These are phyloP conservation scores for Montipora foliosa DNA, from an alignment of 64 coral and sea anemone species.

Conservation along the genomic window DNA sequence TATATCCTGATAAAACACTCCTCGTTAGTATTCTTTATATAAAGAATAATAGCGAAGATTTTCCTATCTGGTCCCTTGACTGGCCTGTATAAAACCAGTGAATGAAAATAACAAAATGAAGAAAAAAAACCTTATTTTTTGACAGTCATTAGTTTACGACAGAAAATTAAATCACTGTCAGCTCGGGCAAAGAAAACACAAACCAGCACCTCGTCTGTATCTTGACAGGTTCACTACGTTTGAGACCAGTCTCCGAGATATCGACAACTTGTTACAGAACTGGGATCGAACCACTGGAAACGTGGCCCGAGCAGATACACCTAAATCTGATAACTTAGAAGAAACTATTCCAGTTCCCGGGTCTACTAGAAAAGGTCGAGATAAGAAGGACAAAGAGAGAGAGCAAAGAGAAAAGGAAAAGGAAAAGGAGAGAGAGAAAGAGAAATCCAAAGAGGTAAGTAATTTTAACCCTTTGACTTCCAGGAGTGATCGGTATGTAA, in stretches of 20 bases:
- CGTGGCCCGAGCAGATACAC: slow-evolving; percentile 81
- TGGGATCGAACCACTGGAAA: slow-evolving; percentile 93
- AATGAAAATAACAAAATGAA: too few species aligned
- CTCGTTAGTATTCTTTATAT: too few species aligned
- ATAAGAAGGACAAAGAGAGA: slow-evolving; percentile 87
- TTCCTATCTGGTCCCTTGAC: too few species aligned
- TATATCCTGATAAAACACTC: too few species aligned
- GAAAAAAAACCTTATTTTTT: too few species aligned
- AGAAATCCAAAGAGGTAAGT: slow-evolving; percentile 44
- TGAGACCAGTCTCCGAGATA: slow-evolving; percentile 88
- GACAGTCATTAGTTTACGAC: too few species aligned
- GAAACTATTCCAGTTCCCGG: slow-evolving; percentile 69
- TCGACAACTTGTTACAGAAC: slow-evolving; percentile 86
- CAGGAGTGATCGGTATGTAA: neutral
- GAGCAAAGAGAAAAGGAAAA: slow-evolving; percentile 75
- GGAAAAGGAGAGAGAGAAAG: slow-evolving; percentile 85
- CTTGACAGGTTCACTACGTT: slow-evolving; percentile 76
- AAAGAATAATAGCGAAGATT: too few species aligned
- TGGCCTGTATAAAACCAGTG: too few species aligned
- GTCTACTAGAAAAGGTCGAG: slow-evolving; percentile 75
- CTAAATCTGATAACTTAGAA: slow-evolving; percentile 87
- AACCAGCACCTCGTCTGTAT: neutral
- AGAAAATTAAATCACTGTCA: too few species aligned
- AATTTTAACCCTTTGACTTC: neutral
- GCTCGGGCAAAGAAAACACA: neutral